Evolutionary conservation across 1,140 invertebrate genomes (phyloP).

Genomic region (Holcopasites calliopsidis): DNA sequence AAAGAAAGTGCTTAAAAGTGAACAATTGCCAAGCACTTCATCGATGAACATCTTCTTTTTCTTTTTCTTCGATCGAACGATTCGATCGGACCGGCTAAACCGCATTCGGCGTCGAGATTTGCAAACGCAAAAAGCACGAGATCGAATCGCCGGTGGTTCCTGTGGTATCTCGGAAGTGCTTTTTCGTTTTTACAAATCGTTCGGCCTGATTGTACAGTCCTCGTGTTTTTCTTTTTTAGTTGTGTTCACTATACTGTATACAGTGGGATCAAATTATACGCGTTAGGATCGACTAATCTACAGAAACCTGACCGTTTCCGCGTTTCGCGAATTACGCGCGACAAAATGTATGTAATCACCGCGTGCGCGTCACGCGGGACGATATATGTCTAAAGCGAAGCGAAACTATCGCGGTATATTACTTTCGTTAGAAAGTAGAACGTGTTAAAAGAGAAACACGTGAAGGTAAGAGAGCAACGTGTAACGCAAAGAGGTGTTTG

Average conservation of each 20-base stretch:
- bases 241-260: conserved; percentile 72
- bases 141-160: neutral
- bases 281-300: conserved; percentile 54
- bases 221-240: conserved; percentile 70
- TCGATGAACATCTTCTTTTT: too few relatives aligned
- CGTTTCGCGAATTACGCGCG: neutral
- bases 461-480: neutral
- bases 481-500: neutral
- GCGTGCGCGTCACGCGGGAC: neutral
- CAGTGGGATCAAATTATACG: conserved; percentile 71
- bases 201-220: conserved; percentile 61
- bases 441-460: neutral
- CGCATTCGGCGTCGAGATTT: neutral
- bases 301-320: conserved; percentile 4
- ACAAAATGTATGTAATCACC: neutral
- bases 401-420: neutral
- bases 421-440: conserved; percentile 18
- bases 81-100: conserved; percentile 1
- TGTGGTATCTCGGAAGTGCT: neutral
- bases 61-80: neutral
- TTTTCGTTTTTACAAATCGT: neutral
- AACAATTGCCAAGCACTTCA: too few relatives aligned
- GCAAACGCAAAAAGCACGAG: neutral
- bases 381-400: conserved; percentile 13
- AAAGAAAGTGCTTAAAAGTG: too few relatives aligned